Conservation (phyloP, 2,113 vertebrate genomes). For the Barnardius zonarius region DNA sequence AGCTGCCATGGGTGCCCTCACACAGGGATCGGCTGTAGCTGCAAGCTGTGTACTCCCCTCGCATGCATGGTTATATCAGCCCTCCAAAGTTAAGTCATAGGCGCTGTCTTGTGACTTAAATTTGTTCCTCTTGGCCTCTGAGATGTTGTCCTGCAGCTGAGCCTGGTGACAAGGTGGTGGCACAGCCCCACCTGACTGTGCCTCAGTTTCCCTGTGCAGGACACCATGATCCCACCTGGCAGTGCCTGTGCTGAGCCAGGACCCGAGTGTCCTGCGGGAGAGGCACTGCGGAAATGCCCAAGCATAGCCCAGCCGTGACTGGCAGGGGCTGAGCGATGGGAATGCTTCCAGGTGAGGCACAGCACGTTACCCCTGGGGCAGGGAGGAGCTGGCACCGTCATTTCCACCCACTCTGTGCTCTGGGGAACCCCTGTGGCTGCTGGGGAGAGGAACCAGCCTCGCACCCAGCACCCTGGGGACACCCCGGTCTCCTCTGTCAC, state of each 20-base stretch:
- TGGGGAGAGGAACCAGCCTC: neutral
- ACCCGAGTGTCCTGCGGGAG: fast-evolving
- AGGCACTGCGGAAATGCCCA: neutral
- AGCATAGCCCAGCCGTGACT: neutral
- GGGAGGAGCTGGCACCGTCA: fast-evolving
- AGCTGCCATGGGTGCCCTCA: neutral
- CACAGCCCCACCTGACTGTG: neutral
- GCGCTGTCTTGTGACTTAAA: neutral
- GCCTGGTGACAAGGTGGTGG: neutral
- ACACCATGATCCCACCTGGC: fast-evolving
- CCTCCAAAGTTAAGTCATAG: neutral
- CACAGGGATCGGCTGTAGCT: neutral
- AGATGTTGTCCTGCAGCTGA: neutral
- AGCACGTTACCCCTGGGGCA: neutral
- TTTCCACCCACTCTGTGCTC: neutral
- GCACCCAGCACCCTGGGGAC: neutral
- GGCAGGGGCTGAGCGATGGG: fast-evolving
- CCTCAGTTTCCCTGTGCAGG: neutral
- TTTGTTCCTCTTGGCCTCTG: neutral
- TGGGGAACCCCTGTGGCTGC: neutral
- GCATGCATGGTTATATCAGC: fast-evolving
- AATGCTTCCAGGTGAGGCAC: neutral
- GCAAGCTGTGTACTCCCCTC: fast-evolving
- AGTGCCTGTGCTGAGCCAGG: neutral
- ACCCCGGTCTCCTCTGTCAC: neutral